These are phyloP conservation scores for Gobio gobio DNA, from an alignment of 2,113 vertebrate species.

Conservation along the genomic window DNA sequence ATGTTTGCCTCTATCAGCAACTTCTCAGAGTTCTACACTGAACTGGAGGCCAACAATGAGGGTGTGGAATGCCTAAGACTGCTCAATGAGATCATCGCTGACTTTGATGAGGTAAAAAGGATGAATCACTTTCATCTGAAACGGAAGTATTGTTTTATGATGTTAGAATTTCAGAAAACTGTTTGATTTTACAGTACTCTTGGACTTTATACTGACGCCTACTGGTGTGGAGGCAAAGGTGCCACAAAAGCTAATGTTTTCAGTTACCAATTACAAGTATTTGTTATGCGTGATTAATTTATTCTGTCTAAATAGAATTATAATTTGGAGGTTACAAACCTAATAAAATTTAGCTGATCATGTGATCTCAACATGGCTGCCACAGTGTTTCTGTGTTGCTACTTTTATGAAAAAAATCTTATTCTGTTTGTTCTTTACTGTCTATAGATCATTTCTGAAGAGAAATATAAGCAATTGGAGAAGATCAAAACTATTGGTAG, in stretches of 20 bases:
- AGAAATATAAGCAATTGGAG: slow-evolving; percentile 89
- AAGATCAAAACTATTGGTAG: slow-evolving; percentile 98
- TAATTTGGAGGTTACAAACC: neutral
- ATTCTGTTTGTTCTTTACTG: neutral
- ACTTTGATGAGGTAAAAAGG: slow-evolving; percentile 91
- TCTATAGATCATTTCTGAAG: slow-evolving; percentile 89
- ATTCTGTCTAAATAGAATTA: neutral
- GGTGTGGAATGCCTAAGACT: slow-evolving; percentile 95
- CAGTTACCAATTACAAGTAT: neutral
- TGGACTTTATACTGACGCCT: neutral
- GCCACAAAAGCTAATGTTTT: neutral
- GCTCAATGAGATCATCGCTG: slow-evolving; percentile 97
- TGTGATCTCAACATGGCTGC: neutral
- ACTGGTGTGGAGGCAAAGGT: neutral
- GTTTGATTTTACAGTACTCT: neutral
- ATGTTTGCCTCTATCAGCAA: slow-evolving; percentile 99
- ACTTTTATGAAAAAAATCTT: neutral
- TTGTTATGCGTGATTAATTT: neutral
- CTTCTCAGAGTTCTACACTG: slow-evolving; percentile 97
- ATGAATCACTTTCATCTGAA: neutral
- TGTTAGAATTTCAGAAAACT: slow-evolving; percentile 1
- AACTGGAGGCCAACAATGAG: slow-evolving; percentile 97
- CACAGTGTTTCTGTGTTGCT: neutral
- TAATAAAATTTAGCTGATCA: neutral
- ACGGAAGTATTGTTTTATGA: neutral